Evolutionary conservation across 2,888 invertebrate genomes (phyloP), one percentile per base, ranked within the genome.

Genomic region (Chesias legatella): DNA sequence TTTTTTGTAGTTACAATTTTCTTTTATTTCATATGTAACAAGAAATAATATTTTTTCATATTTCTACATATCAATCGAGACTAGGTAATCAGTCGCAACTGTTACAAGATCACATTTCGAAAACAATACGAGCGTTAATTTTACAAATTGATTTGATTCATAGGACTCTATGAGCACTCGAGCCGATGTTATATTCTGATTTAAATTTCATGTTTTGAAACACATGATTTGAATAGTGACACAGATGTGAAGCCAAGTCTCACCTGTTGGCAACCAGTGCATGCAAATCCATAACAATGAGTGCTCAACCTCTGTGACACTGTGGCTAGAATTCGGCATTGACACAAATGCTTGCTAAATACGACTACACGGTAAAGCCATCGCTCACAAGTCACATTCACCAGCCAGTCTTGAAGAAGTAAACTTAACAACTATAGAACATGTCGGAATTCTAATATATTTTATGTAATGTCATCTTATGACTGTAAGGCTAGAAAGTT

Each of bases 401-500:
- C 66, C 75, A 79, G 75, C 66, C 75, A 79, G 75, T 78, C 75
- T 76, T 75, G 41, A 61, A 70, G 53, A 62, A 61, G 58, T 52
- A 59, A 67, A 69, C 64, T 68, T 67, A 69, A 61, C 52, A 23
- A 49, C 60, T 66, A 69, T 51, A 42, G 46, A 59, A 67, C 56
- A 56, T 53, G 54, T 10, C 35, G 38, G 34, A 17, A 45, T 35
- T 40, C 26, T 24, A 25, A 42, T 17, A n/a, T n/a, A n/a, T n/a
- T n/a, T n/a, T n/a, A n/a, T 45, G 33, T 56, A 47, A 35, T 48
- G 64, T 70, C 70, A 71, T 72, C 59, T 56, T 35, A 75, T 68
- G 65, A 73, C 70, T 48, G 50, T 78, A 84, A 84, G 82, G 84
- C 84, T 81, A 78, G 58, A 65, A 53, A 52, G 64, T 85, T 85